phyloP scores from a whole-genome alignment of 2,113 vertebrate species.

The zebrafish (Danio rerio) region GRCz12tu NC_133196.1:24634001-24634500 shows the following conservation, averaged over 20 bases:
- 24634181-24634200: constrained; percentile 64
- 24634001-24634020: constrained; percentile 53
- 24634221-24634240: constrained; percentile 79
- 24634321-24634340: constrained; percentile 59
- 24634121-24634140: constrained; percentile 77
- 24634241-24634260: constrained; percentile 61
- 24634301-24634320: constrained; percentile 73
- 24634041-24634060: constrained; percentile 82
- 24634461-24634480: constrained; percentile 70
- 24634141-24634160: constrained; percentile 76
- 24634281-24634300: constrained; percentile 65
- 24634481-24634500: constrained; percentile 69
- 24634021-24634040: constrained; percentile 59
- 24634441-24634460: constrained; percentile 67
- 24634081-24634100: constrained; percentile 69
- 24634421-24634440: constrained; percentile 55
- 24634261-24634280: constrained; percentile 65
- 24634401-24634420: constrained; percentile 53
- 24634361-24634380: constrained; percentile 42
- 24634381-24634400: constrained; percentile 47
- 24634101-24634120: constrained; percentile 87
- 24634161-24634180: constrained; percentile 70
- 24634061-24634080: constrained; percentile 75
- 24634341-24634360: constrained; percentile 51
- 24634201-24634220: constrained; percentile 74